These are phyloP conservation scores for Neoarius graeffei DNA, from an alignment of 2,113 vertebrate genomes.

Conservation along the genomic window DNA sequence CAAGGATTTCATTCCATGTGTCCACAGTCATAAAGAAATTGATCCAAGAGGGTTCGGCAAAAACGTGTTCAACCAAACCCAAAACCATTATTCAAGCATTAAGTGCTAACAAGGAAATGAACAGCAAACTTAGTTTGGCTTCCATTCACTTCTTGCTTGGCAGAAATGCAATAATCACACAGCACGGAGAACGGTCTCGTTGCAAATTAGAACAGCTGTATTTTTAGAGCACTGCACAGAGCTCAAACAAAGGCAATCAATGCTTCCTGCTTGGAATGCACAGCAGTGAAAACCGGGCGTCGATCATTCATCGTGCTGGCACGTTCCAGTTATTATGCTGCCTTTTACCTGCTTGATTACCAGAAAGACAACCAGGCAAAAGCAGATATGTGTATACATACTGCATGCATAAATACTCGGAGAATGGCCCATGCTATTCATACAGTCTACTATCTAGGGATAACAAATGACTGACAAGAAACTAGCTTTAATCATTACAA, in stretches of 20 bases:
- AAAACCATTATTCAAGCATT: background rate
- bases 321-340: conserved; percentile 9
- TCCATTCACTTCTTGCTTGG: conserved; percentile 45
- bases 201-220: conserved; percentile 64
- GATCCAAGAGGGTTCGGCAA: background rate
- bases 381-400: background rate
- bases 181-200: conserved; percentile 49
- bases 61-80: background rate
- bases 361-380: background rate
- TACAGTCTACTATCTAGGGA: background rate
- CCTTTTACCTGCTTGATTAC: conserved; percentile 13
- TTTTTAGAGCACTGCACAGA: conserved; percentile 47
- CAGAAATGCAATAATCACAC: conserved; percentile 61
- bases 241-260: conserved; percentile 42
- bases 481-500: background rate
- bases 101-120: conserved; percentile 25
- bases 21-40: too few species aligned
- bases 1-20: background rate
- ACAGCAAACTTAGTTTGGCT: conserved; percentile 6
- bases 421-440: background rate
- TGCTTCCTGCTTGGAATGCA: conserved; percentile 33
- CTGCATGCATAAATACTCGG: background rate
- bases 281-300: background rate
- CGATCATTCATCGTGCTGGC: conserved; percentile 11
- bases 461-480: conserved; percentile 8